Evolutionary conservation across 2,113 vertebrate species (phyloP), one percentile per base, ranked within the genome.

Genomic region (Uria lomvia): DNA sequence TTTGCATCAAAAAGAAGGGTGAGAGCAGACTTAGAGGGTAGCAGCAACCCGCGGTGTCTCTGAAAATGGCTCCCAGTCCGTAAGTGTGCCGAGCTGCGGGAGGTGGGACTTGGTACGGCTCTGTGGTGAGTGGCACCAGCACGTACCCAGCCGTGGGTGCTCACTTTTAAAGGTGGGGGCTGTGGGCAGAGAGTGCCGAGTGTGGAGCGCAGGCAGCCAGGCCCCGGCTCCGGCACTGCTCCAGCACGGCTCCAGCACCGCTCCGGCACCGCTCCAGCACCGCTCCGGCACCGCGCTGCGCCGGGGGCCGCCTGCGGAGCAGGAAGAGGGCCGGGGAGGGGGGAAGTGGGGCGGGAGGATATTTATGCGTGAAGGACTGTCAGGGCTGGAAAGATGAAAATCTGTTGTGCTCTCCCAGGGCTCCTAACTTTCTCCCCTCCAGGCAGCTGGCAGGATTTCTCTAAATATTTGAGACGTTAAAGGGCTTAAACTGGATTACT

Each of bases 401-500:
- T 92, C 70, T 90, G 90, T 85, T 90, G 67, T 72, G 75, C 82
- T 94, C 88, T 97, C 96, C 82, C 90, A 92, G 71, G 82, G 71
- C 90, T 96, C 90, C 77, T 81, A 85, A 91, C 74, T 94, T 92
- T 85, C 78, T 95, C 73, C 88, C 93, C 90, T 85, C 60, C 90
- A 90, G 92, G 95, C 90, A 95, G 85, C 94, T 93, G 85, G 90
- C 90, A 93, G 96, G 95, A 92, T 93, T 95, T 95, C 88, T 93
- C 94, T 93, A 94, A 96, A 95, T 94, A 95, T 96, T 93, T 94
- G 94, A 96, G 95, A 92, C 29, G 53, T 88, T 94, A 92, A 94
- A 95, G 91, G 94, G 86, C 86, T 94, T 94, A 86, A 94, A 90
- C 75, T 83, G 75, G 94, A 93, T 93, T 96, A 95, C 83, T 94